phyloP scores from a whole-genome alignment of 2,113 vertebrate genomes.

The Panthera leo region DNA sequence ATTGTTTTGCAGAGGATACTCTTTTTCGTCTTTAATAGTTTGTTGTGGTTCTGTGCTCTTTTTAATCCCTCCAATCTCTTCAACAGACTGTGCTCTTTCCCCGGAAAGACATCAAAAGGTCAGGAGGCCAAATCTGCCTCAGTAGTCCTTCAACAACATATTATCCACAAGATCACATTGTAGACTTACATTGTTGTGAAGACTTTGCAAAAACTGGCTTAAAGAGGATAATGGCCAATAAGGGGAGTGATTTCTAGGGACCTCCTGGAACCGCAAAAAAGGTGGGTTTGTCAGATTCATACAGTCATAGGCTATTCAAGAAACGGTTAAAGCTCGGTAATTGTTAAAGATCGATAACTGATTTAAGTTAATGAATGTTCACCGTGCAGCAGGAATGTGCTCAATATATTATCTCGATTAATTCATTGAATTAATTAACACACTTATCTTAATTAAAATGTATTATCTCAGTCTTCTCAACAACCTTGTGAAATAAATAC shows the following conservation, averaged over 20 bases:
- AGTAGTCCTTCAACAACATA: neutral
- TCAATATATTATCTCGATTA: neutral
- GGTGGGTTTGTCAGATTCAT: fast-evolving
- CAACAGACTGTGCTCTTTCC: neutral
- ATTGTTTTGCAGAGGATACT: neutral
- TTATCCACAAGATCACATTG: neutral
- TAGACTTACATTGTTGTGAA: neutral
- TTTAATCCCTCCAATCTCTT: neutral
- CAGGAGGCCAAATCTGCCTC: neutral
- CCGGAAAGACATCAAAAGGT: neutral
- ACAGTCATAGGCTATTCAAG: neutral
- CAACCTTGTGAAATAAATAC: neutral
- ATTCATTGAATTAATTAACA: neutral
- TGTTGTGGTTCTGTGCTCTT: neutral
- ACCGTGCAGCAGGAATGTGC: neutral
- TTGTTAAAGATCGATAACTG: neutral
- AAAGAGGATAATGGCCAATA: neutral
- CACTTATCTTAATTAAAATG: neutral
- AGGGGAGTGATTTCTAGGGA: neutral
- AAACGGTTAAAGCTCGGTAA: neutral
- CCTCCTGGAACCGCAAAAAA: neutral
- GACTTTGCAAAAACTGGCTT: neutral
- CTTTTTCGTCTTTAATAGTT: neutral
- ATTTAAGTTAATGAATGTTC: neutral
- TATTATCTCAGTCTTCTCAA: neutral